phyloP scores from a whole-genome alignment of 2,113 vertebrate genomes.

The Illadopsis cleaveri region DNA sequence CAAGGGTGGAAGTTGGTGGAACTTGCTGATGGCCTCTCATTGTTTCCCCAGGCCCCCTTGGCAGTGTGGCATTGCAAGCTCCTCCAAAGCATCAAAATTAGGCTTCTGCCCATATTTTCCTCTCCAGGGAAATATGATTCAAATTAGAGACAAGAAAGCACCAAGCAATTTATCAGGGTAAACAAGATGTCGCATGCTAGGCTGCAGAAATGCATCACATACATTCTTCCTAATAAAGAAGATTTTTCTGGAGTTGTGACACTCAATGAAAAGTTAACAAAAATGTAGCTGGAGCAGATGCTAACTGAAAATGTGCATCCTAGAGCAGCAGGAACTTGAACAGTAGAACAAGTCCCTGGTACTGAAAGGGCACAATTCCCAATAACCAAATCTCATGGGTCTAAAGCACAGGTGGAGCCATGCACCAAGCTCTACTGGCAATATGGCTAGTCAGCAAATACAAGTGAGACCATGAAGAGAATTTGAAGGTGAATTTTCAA shows the following conservation, averaged over 20 bases:
- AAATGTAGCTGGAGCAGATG: neutral
- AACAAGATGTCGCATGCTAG: neutral
- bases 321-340: neutral
- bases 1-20: neutral
- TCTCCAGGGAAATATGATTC: neutral
- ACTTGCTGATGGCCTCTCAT: neutral
- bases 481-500: neutral
- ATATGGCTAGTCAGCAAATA: neutral
- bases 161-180: neutral
- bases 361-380: rapidly evolving
- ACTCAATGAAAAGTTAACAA: neutral
- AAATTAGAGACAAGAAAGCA: neutral
- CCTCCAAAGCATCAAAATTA: neutral
- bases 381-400: neutral
- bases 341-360: neutral
- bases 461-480: neutral
- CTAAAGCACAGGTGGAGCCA: neutral
- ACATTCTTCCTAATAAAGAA: neutral
- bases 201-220: neutral
- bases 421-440: neutral
- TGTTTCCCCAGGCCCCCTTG: neutral
- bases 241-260: neutral
- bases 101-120: neutral
- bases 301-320: neutral
- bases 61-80: rapidly evolving